Conservation (phyloP, 2,888 invertebrate species). For the Tipula vernalis region DNA sequence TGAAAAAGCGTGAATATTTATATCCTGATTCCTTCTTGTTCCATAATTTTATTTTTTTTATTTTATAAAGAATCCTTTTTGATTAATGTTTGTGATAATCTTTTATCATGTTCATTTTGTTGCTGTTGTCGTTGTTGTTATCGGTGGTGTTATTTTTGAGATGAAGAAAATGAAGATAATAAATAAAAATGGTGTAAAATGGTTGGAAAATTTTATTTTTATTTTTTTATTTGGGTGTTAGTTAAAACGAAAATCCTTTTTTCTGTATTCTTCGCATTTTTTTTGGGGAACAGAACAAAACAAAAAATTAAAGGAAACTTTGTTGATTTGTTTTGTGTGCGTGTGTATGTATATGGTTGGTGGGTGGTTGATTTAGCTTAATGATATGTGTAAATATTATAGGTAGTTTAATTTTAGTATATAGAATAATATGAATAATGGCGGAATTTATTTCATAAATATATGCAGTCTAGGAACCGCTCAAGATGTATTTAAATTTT, state of each 20-base stretch:
- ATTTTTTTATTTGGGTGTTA: not conserved
- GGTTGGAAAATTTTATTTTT: not conserved
- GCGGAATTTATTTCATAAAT: too few relatives aligned
- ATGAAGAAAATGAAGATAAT: not conserved
- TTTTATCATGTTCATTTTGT: not conserved
- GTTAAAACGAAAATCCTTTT: not conserved
- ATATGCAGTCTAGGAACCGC: too few relatives aligned
- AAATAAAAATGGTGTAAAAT: constrained; percentile 4
- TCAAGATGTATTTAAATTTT: too few relatives aligned
- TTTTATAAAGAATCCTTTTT: not conserved
- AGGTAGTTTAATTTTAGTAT: too few relatives aligned
- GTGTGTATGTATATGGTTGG: not conserved
- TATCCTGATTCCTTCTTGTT: not conserved
- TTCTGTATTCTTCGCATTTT: not conserved
- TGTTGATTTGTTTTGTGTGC: not conserved
- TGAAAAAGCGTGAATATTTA: not conserved
- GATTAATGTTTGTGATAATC: not conserved
- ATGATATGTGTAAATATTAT: not conserved
- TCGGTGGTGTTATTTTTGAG: not conserved
- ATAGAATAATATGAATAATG: too few relatives aligned
- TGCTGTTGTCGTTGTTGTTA: not conserved
- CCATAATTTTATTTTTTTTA: not conserved
- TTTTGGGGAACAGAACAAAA: not conserved
- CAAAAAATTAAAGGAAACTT: not conserved
- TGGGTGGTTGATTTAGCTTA: not conserved